Evolutionary conservation across 2,888 invertebrate species (phyloP).

Genomic region (Apamea monoglypha): DNA sequence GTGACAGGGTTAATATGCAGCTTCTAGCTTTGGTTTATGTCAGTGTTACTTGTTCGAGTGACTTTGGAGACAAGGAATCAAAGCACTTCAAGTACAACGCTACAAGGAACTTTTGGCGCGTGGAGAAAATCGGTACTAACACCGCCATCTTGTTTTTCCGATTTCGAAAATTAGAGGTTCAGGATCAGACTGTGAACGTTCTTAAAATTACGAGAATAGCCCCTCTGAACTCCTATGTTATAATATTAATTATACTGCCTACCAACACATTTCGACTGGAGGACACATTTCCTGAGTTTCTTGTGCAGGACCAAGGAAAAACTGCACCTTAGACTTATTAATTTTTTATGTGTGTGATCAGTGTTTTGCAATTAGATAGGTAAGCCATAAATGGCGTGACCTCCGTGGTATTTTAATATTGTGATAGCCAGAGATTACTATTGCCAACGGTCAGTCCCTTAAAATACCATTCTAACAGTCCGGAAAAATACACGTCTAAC

Average conservation of each 20-base stretch:
- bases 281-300: neutral
- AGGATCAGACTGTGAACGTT: no score
- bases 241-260: neutral
- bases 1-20: conserved; percentile 41
- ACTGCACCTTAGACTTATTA: neutral
- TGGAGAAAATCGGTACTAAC: no score
- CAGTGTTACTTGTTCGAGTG: neutral
- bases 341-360: neutral
- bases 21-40: conserved; percentile 27
- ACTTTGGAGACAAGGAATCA: neutral
- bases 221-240: no score
- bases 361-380: neutral
- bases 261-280: neutral
- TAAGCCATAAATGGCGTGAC: neutral
- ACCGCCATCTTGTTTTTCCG: neutral
- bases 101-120: neutral
- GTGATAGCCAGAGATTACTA: neutral
- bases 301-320: neutral
- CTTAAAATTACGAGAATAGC: no score
- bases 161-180: no score
- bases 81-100: neutral
- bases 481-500: neutral
- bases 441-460: neutral
- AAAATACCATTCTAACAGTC: neutral
- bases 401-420: neutral